These are phyloP conservation scores for Epizoanthus rinbou DNA, from an alignment of 92 coral and sea anemone genomes.

Conservation along the genomic window DNA sequence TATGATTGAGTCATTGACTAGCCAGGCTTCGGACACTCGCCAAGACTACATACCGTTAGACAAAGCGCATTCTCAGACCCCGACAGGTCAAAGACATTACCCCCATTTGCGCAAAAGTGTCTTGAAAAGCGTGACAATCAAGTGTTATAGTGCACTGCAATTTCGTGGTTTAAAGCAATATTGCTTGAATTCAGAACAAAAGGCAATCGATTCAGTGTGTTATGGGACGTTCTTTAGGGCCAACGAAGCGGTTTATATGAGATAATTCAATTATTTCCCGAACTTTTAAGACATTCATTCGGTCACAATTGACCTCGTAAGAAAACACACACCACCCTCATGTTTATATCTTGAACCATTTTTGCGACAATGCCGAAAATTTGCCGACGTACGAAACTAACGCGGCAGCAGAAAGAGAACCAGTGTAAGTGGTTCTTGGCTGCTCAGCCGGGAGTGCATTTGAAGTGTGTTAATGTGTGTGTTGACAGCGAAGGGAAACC, in stretches of 20 bases:
- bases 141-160: not conserved
- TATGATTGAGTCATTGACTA: not conserved
- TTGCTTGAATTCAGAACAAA: slow-evolving; percentile 31
- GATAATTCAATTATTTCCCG: not conserved
- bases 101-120: slow-evolving; percentile 9
- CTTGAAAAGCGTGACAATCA: slow-evolving; percentile 2
- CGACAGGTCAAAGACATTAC: slow-evolving; percentile 9
- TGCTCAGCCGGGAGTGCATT: not conserved
- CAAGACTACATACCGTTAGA: slow-evolving; percentile 28
- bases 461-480: slow-evolving; percentile 9
- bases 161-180: slow-evolving; percentile 18
- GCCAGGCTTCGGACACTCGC: not conserved
- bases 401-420: slow-evolving; percentile 18
- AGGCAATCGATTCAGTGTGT: not conserved
- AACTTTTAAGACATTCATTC: not conserved
- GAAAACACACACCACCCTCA: not conserved
- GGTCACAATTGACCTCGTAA: not conserved
- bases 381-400: slow-evolving; percentile 10
- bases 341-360: not conserved
- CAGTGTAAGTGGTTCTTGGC: not conserved
- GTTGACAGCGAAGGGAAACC: slow-evolving; percentile 10
- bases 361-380: slow-evolving; percentile 5
- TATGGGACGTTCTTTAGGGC: not conserved
- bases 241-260: not conserved
- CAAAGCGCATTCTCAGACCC: not conserved